Evolutionary conservation across 2,888 invertebrate species (phyloP).

Genomic region (Metalampra italica): DNA sequence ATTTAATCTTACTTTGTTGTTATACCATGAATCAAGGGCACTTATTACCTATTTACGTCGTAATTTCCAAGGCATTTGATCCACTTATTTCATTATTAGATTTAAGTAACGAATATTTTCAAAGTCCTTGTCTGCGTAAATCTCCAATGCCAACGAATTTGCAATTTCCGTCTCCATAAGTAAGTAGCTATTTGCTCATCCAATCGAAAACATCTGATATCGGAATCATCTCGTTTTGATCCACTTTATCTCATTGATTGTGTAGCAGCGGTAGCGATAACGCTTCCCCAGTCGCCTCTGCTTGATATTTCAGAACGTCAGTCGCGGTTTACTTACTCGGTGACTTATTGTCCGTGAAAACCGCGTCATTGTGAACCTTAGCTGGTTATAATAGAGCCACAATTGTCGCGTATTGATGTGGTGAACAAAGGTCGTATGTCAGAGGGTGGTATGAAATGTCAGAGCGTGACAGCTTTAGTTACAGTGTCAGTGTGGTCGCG

Average conservation of each 20-base stretch:
- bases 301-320: constrained; percentile 35
- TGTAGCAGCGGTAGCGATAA: constrained; percentile 43
- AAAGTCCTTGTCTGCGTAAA: too few species aligned
- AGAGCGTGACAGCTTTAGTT: constrained; percentile 60
- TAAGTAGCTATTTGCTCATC: constrained; percentile 4
- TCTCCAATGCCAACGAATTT: not conserved
- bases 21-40: too few species aligned
- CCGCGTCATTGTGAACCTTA: constrained; percentile 29
- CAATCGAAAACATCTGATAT: constrained; percentile 30
- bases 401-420: not conserved
- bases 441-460: constrained; percentile 55
- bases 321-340: constrained; percentile 42
- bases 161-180: not conserved
- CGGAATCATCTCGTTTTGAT: constrained; percentile 40
- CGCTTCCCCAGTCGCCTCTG: constrained; percentile 30
- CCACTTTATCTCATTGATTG: constrained; percentile 52
- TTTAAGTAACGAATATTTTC: too few species aligned
- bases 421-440: constrained; percentile 47
- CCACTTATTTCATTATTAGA: too few species aligned
- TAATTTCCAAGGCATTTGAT: too few species aligned
- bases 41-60: too few species aligned
- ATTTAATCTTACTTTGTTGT: too few species aligned
- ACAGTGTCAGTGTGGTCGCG: constrained; percentile 53
- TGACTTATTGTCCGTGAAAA: constrained; percentile 31
- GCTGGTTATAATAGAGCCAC: constrained; percentile 24